Evolutionary conservation across 2,113 vertebrate genomes (phyloP).

Genomic region (Dicrurus megarhynchus): DNA sequence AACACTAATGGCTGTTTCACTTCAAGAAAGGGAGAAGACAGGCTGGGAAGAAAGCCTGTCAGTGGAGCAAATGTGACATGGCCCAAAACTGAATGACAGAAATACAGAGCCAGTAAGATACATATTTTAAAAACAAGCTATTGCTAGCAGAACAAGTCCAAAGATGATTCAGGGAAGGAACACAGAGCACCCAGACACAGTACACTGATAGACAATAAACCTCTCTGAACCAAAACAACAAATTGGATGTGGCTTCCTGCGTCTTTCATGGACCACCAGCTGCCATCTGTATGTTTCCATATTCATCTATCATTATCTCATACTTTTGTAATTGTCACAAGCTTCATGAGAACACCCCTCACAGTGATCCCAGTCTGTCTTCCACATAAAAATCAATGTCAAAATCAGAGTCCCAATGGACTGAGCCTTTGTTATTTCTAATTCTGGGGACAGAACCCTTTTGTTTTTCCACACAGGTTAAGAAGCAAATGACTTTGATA

Average conservation of each 20-base stretch:
- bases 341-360: background rate
- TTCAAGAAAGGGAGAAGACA: background rate
- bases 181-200: background rate
- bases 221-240: background rate
- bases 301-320: constrained; percentile 2
- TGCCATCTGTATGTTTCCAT: background rate
- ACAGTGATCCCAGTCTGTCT: background rate
- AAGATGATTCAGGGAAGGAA: background rate
- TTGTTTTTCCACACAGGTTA: background rate
- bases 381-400: background rate
- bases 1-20: background rate
- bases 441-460: background rate
- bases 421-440: background rate
- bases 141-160: background rate
- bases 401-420: background rate
- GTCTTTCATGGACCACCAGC: constrained; percentile 8
- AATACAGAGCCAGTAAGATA: background rate
- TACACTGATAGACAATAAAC: background rate
- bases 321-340: background rate
- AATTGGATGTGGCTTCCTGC: background rate
- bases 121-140: background rate
- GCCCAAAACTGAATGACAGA: background rate
- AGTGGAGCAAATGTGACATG: background rate
- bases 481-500: background rate
- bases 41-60: background rate